Evolutionary conservation across 2,797 vertebrate genomes (phyloP).

Genomic region (Erethizon dorsatum): DNA sequence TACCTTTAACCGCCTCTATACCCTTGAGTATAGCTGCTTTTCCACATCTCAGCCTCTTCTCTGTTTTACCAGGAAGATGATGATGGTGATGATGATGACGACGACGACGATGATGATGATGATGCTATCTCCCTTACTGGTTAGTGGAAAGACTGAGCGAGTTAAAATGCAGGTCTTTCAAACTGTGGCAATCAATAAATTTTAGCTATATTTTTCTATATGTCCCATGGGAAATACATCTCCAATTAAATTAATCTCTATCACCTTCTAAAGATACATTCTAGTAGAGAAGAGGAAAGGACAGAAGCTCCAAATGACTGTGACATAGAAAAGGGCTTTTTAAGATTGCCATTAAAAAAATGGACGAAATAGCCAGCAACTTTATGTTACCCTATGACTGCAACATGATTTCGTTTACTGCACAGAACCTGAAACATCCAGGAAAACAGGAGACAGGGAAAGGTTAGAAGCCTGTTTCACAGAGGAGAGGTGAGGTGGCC

Average conservation of each 20-base stretch:
- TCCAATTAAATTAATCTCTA: constrained; percentile 83
- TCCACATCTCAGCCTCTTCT: neutral
- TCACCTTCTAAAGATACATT: constrained; percentile 75
- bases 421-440: neutral
- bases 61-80: neutral
- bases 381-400: neutral
- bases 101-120: neutral
- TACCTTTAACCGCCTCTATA: neutral
- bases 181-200: constrained; percentile 11
- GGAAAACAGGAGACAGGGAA: neutral
- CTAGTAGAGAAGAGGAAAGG: constrained; percentile 50
- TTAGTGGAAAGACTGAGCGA: neutral
- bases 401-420: neutral
- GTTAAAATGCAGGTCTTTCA: constrained; percentile 5
- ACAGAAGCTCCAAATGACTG: constrained; percentile 62
- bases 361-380: neutral
- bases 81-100: neutral
- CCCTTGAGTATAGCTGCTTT: neutral
- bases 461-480: neutral
- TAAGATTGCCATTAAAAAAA: neutral
- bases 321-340: constrained; percentile 73
- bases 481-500: neutral
- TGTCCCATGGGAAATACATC: constrained; percentile 71
- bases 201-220: constrained; percentile 17
- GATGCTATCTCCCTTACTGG: neutral